Percentiles rank a stretch among this genome's conserved stretches.
Evolutionary conservation across 2,113 vertebrate species (phyloP).

Genomic region (Neogobius melanostomus): DNA sequence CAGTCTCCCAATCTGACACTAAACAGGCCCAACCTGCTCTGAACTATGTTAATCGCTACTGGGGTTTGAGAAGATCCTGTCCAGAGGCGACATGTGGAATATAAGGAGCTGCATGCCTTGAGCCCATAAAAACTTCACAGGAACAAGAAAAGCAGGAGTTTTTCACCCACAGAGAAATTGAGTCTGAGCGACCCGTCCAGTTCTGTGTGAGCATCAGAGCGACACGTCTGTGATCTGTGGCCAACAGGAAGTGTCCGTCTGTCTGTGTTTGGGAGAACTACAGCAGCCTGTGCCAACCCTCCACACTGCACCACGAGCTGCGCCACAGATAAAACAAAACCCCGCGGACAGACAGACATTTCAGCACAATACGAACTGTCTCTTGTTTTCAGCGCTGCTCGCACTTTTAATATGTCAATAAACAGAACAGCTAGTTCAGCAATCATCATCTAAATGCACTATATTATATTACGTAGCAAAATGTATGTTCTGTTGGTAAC

Average conservation of each 20-base stretch:
- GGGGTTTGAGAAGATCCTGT: no score
- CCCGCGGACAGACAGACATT: background rate
- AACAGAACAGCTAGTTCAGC: background rate
- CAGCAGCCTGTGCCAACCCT: conserved; percentile 24
- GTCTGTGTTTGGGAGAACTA: conserved; percentile 46
- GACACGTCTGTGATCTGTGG: conserved; percentile 51
- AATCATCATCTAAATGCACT: no score
- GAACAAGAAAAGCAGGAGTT: background rate
- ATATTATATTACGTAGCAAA: background rate
- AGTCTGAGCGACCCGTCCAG: conserved; percentile 1
- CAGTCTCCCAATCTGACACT: no score
- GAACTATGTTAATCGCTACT: no score
- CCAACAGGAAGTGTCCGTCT: conserved; percentile 61
- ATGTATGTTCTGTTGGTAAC: no score
- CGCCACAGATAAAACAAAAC: conserved; percentile 18
- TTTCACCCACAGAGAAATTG: conserved; percentile 10
- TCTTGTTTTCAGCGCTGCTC: background rate
- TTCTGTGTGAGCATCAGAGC: conserved; percentile 21
- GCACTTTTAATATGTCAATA: background rate
- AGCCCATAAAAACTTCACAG: background rate
- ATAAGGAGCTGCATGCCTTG: background rate
- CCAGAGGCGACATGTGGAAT: conserved; percentile 5
- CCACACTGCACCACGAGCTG: conserved; percentile 16
- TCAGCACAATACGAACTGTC: conserved; percentile 15
- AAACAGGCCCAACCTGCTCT: no score